Evolutionary conservation across 2,888 invertebrate genomes (phyloP).

Genomic region (Athalia cordata): DNA sequence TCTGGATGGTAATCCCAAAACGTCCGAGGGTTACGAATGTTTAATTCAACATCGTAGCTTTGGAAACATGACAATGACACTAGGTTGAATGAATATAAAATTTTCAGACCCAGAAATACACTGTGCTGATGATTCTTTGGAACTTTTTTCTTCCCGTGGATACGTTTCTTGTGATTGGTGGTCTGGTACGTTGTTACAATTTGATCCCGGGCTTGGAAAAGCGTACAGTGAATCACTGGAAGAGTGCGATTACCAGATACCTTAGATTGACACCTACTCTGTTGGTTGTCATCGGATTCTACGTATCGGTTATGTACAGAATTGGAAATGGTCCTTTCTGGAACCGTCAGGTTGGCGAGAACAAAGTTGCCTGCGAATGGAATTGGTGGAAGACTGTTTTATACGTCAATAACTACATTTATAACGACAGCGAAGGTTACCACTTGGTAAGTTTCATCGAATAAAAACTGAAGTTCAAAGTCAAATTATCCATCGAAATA

Average conservation of each 20-base stretch:
- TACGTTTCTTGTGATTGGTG: constrained; percentile 43
- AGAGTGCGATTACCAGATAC: constrained; percentile 34
- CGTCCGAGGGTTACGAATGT: neutral
- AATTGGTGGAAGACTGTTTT: constrained; percentile 80
- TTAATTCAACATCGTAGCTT: neutral
- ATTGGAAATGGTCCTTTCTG: constrained; percentile 78
- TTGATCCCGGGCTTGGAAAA: constrained; percentile 41
- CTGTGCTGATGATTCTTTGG: constrained; percentile 32
- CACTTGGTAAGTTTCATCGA: constrained; percentile 37
- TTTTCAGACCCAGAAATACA: constrained; percentile 39
- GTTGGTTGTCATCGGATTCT: constrained; percentile 77
- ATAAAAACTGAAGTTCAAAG: neutral
- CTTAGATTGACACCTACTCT: constrained; percentile 78
- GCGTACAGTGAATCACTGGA: constrained; percentile 33
- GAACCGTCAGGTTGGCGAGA: constrained; percentile 77
- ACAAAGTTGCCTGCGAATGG: constrained; percentile 77
- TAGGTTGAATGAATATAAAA: neutral
- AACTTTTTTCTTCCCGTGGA: constrained; percentile 45
- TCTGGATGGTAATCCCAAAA: too few relatives aligned
- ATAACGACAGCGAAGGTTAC: constrained; percentile 79
- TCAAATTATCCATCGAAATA: neutral
- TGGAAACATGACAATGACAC: constrained; percentile 1
- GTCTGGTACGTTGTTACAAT: constrained; percentile 41
- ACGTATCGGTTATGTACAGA: constrained; percentile 78
- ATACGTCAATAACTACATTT: constrained; percentile 79